phyloP scores from a whole-genome alignment of 2,113 vertebrate species.

The Carassius auratus region DNA sequence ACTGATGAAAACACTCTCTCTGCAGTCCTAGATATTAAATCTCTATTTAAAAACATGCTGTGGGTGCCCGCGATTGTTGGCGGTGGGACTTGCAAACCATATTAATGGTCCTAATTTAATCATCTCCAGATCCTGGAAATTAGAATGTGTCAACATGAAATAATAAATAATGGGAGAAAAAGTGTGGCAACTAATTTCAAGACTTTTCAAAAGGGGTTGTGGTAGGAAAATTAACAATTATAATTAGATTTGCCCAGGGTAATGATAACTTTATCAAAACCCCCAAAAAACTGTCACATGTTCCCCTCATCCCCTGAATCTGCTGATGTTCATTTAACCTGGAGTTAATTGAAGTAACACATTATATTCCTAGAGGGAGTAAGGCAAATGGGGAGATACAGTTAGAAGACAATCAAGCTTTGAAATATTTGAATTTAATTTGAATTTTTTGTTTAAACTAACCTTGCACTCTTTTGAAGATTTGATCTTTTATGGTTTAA shows the following conservation, averaged over 20 bases:
- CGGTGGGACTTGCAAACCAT: conserved; percentile 62
- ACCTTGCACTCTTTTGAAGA: neutral
- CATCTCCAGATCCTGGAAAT: conserved; percentile 64
- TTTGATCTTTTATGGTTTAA: conserved; percentile 14
- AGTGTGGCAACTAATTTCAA: conserved; percentile 53
- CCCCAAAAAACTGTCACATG: conserved; percentile 44
- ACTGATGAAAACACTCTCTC: conserved; percentile 59
- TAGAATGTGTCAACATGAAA: conserved; percentile 69
- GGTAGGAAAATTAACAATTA: conserved; percentile 54
- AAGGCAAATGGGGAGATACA: conserved; percentile 19
- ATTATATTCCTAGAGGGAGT: conserved; percentile 44
- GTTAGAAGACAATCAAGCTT: conserved; percentile 38
- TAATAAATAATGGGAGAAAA: conserved; percentile 65
- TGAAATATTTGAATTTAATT: conserved; percentile 16
- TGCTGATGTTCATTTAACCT: conserved; percentile 57
- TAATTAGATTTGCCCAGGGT: conserved; percentile 60
- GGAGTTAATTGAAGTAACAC: conserved; percentile 55
- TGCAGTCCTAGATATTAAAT: conserved; percentile 71
- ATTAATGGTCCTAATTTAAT: conserved; percentile 73
- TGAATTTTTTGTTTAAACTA: neutral
- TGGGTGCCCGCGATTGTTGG: conserved; percentile 52
- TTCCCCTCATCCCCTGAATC: conserved; percentile 36
- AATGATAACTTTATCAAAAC: conserved; percentile 57
- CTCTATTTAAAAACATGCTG: conserved; percentile 74
- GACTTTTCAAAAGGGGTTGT: conserved; percentile 55